phyloP scores from a whole-genome alignment of 2,888 invertebrate genomes.

The Torymus aiolomorphi region DNA sequence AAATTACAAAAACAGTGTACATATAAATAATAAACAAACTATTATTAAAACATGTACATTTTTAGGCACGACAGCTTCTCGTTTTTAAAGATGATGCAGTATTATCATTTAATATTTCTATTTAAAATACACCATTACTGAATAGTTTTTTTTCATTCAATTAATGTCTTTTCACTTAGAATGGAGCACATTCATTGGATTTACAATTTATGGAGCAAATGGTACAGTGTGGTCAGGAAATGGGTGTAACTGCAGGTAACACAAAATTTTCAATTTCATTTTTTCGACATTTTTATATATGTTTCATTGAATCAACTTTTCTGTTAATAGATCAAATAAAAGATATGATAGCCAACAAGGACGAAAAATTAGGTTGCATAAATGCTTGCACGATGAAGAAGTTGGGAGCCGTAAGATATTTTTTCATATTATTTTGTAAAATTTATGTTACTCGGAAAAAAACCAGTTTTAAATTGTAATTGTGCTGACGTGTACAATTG shows the following conservation, averaged over 20 bases:
- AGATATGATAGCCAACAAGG: not conserved
- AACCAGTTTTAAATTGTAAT: no score
- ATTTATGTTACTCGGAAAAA: not conserved
- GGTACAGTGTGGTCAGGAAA: constrained; percentile 25
- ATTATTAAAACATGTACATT: no score
- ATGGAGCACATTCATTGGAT: not conserved
- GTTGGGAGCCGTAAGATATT: constrained; percentile 34
- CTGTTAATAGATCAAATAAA: constrained; percentile 26
- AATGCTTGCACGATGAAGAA: constrained; percentile 41
- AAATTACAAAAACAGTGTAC: no score
- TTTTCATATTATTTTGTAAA: not conserved
- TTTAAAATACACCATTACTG: no score
- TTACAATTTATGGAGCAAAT: constrained; percentile 3
- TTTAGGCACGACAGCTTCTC: no score
- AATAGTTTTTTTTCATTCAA: no score
- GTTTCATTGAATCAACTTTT: no score
- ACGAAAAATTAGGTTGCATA: constrained; percentile 33
- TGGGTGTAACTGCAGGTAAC: constrained; percentile 35
- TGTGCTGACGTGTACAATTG: no score
- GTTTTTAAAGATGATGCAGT: not conserved
- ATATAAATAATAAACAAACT: no score
- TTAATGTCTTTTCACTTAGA: not conserved
- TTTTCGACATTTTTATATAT: no score
- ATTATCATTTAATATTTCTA: no score
- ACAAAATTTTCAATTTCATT: no score